Evolutionary conservation across 1,140 invertebrate genomes (phyloP).

Genomic region (Globodera rostochiensis): DNA sequence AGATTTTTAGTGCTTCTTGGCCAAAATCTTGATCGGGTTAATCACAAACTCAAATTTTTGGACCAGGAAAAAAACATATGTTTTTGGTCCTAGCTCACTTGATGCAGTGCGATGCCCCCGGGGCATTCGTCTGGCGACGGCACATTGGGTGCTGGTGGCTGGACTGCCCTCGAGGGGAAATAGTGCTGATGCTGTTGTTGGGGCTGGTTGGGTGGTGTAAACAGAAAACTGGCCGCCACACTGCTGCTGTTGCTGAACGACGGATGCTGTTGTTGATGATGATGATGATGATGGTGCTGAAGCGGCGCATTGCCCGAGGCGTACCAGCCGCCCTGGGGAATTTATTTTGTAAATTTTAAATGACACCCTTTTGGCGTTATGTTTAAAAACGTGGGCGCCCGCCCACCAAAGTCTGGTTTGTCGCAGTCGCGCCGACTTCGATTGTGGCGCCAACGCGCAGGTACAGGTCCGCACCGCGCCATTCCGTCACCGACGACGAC

Average conservation of each 20-base stretch:
- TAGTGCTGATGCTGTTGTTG: neutral
- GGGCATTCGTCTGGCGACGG: neutral
- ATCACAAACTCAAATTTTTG: no score
- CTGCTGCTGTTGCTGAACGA: neutral
- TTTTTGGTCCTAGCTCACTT: neutral
- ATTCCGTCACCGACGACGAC: neutral
- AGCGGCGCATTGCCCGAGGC: neutral
- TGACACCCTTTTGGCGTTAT: no score
- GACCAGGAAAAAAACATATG: no score
- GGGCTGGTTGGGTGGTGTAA: neutral
- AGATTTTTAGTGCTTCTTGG: no score
- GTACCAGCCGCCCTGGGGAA: neutral
- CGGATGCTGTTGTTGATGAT: neutral
- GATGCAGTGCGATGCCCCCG: neutral
- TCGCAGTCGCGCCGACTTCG: conserved; percentile 8
- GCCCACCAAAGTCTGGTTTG: neutral
- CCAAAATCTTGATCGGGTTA: no score
- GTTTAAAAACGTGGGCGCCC: no score
- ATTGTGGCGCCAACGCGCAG: conserved; percentile 26
- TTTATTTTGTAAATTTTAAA: no score
- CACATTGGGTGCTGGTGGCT: neutral
- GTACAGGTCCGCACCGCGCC: conserved; percentile 9
- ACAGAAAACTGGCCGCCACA: neutral
- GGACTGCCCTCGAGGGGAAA: neutral
- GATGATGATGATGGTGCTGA: neutral